Evolutionary conservation across 2,888 invertebrate genomes (phyloP).

Genomic region (Protodeltote pygarga): DNA sequence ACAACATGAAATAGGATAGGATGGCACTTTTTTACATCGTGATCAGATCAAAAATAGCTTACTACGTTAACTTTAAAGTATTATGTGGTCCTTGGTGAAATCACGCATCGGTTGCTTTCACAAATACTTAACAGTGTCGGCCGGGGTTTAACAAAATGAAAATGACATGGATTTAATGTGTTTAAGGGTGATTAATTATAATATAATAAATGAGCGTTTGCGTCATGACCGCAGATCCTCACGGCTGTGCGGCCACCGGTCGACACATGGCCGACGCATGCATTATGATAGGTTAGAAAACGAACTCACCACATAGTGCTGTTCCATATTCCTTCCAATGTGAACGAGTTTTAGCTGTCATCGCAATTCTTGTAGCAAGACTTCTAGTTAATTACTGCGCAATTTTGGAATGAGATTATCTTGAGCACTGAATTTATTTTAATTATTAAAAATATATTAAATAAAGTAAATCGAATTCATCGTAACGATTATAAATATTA

Average conservation of each 20-base stretch:
- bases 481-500: slow-evolving; percentile 80
- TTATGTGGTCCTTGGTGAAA: slow-evolving; percentile 36
- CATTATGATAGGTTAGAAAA: slow-evolving; percentile 76
- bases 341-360: slow-evolving; percentile 85
- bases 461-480: slow-evolving; percentile 81
- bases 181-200: slow-evolving; percentile 41
- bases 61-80: slow-evolving; percentile 34
- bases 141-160: slow-evolving; percentile 20
- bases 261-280: slow-evolving; percentile 65
- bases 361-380: slow-evolving; percentile 70
- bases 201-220: slow-evolving; percentile 30
- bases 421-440: slow-evolving; percentile 81
- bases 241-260: slow-evolving; percentile 39
- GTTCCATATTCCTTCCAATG: slow-evolving; percentile 87
- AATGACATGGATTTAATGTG: slow-evolving; percentile 31
- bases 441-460: slow-evolving; percentile 72
- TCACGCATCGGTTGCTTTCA: slow-evolving; percentile 45
- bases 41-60: slow-evolving; percentile 31
- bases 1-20: slow-evolving; percentile 12
- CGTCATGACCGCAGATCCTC: slow-evolving; percentile 32
- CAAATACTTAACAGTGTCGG: slow-evolving; percentile 36
- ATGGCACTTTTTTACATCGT: slow-evolving; percentile 7
- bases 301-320: slow-evolving; percentile 84
- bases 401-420: slow-evolving; percentile 85
- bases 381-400: slow-evolving; percentile 70